Evolutionary conservation across 2,113 vertebrate genomes (phyloP).

Genomic region (Capra hircus): DNA sequence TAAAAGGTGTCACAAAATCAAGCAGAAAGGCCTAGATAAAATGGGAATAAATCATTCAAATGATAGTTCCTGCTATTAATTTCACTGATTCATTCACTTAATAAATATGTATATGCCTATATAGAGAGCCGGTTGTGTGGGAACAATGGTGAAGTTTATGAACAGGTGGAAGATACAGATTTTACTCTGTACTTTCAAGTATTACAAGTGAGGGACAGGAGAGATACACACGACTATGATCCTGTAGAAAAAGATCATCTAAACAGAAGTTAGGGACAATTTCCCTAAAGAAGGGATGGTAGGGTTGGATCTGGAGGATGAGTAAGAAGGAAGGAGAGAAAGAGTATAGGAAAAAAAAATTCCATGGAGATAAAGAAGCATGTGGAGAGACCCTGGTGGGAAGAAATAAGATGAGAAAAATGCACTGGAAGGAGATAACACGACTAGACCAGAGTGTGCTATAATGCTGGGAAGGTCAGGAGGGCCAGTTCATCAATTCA

Average conservation of each 20-base stretch:
- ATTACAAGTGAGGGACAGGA: not conserved
- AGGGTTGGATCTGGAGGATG: not conserved
- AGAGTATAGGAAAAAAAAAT: not conserved
- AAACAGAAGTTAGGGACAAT: not conserved
- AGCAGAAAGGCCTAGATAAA: conserved; percentile 1
- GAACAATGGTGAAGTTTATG: not conserved
- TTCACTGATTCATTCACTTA: not conserved
- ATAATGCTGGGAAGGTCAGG: not conserved
- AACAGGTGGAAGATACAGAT: not conserved
- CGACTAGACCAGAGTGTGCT: not conserved
- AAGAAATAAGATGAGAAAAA: not conserved
- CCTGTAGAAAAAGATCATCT: not conserved
- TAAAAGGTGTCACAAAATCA: not conserved
- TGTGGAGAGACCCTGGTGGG: not conserved
- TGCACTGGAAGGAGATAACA: not conserved
- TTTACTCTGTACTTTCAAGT: not conserved
- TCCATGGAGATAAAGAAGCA: not conserved
- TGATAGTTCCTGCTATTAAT: not conserved
- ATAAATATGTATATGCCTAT: not conserved
- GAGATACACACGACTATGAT: not conserved
- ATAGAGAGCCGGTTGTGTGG: not conserved
- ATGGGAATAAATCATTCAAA: not conserved
- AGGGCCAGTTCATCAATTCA: not conserved
- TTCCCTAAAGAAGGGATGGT: not conserved
- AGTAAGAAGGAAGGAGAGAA: not conserved